Evolutionary conservation across 2,888 invertebrate genomes (phyloP).

Genomic region (Zygothrica quintamaculata): DNA sequence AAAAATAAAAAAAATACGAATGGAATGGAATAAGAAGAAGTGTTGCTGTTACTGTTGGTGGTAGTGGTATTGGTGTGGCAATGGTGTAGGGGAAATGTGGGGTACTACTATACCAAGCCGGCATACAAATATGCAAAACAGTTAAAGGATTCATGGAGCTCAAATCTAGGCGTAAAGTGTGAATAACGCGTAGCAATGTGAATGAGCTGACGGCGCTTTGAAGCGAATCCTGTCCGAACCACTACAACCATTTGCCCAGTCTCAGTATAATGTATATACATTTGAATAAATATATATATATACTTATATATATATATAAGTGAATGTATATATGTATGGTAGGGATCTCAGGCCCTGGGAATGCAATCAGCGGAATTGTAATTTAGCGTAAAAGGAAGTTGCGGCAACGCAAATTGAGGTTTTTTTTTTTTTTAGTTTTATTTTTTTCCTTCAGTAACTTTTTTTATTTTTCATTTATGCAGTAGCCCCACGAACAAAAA

Average conservation of each 20-base stretch:
- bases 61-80: too few relatives aligned
- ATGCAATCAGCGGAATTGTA: slow-evolving; percentile 84
- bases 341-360: slow-evolving; percentile 47
- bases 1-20: too few relatives aligned
- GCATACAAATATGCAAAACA: slow-evolving; percentile 77
- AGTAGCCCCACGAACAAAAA: slow-evolving; percentile 39
- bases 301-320: slow-evolving; percentile 2
- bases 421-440: slow-evolving; percentile 32
- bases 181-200: slow-evolving; percentile 73
- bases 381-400: slow-evolving; percentile 82
- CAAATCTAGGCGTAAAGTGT: slow-evolving; percentile 81
- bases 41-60: too few relatives aligned
- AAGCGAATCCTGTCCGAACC: slow-evolving; percentile 23
- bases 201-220: slow-evolving; percentile 72
- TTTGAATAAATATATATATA: not conserved
- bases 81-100: not conserved
- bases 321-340: slow-evolving; percentile 4
- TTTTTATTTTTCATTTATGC: slow-evolving; percentile 10
- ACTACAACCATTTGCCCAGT: slow-evolving; percentile 4
- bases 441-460: too few relatives aligned
- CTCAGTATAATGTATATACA: slow-evolving; percentile 12
- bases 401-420: slow-evolving; percentile 69
- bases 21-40: too few relatives aligned
- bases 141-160: slow-evolving; percentile 75
- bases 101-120: slow-evolving; percentile 1